Base-by-base conservation (phyloP, 2,888 invertebrate species). In the Hanleya hanleyi region DNA sequence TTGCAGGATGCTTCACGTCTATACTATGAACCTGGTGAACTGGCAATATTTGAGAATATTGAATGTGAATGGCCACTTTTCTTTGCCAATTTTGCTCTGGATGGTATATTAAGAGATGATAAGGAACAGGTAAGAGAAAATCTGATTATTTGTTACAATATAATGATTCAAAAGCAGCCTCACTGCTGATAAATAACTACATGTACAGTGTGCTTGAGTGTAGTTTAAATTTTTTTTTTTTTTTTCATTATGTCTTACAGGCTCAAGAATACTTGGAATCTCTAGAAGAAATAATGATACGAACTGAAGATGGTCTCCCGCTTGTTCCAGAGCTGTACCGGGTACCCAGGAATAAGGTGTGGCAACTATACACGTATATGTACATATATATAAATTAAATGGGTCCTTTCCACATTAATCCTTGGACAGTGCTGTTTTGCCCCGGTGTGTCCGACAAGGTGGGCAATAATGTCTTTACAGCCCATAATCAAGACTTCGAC, bases 61-160 rank as follows among this genome's bases (percentile, higher is more conserved):
- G 99, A 99, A 92, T 99, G 99, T 92, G 99, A 99, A 92, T 99
- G 99, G 99, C 99, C 99, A 0, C 90, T 99, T 70, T 99, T 99
- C 91, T 97, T 95, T 90, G 97, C 97, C 87, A 98, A 98, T 89
- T 92, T 98, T 70, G 94, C 97, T 81, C 92, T 99, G 64, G 98
- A 99, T 91, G 96, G 96, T 86, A 95, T 96, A 83, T 98, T 98
- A 91, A 95, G 95, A 93, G 96, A 95, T 37, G 95, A 97, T 89
- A 94, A 94, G 86, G 93, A 94, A 71, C 84, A 86, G 83, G 89
- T 88, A 57, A n/a, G n/a, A n/a, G n/a, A n/a, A n/a, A n/a, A n/a
- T n/a, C n/a, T n/a, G n/a, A n/a, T n/a, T n/a, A n/a, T n/a, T n/a
- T n/a, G n/a, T n/a, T n/a, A n/a, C n/a, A n/a, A n/a, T n/a, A n/a